Percentiles rank a stretch among this genome's conserved stretches.
phyloP scores from a whole-genome alignment of 1,140 invertebrate species.

The Dreissena polymorpha region DNA sequence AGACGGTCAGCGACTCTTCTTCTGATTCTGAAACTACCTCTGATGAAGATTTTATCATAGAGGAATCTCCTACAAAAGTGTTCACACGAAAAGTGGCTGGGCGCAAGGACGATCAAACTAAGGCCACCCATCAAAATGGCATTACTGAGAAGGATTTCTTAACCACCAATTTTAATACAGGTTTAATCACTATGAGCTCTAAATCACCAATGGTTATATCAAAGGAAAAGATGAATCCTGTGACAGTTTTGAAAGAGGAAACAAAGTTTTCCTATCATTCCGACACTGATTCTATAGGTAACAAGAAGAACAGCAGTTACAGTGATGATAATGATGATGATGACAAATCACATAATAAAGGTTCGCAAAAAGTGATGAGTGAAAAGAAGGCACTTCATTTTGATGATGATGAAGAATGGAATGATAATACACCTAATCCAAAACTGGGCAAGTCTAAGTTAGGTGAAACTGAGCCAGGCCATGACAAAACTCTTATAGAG shows the following conservation, averaged over 20 bases:
- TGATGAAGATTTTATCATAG: conserved; percentile 9
- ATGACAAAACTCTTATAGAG: conserved; percentile 34
- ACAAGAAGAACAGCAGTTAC: conserved; percentile 39
- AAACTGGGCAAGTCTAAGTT: conserved; percentile 28
- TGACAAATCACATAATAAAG: not conserved
- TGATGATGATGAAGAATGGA: conserved; percentile 63
- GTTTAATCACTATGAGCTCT: not conserved
- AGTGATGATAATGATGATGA: conserved; percentile 32
- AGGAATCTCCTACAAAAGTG: conserved; percentile 22
- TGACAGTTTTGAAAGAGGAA: conserved; percentile 7
- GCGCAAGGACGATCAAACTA: conserved; percentile 34
- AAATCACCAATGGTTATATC: conserved; percentile 49
- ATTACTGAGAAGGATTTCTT: conserved; percentile 17
- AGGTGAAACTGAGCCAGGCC: conserved; percentile 24
- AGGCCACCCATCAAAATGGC: conserved; percentile 5
- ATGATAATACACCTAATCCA: conserved; percentile 39
- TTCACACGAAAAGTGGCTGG: conserved; percentile 51
- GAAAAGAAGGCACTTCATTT: conserved; percentile 50
- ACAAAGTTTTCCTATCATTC: conserved; percentile 53
- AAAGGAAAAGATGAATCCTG: conserved; percentile 30
- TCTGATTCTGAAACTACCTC: not conserved
- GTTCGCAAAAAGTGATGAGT: not conserved
- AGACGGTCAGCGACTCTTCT: conserved; percentile 19
- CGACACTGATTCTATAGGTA: conserved; percentile 43
- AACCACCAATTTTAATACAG: conserved; percentile 6